Percentiles rank a stretch among this genome's conserved stretches.
Evolutionary conservation across 2,113 vertebrate genomes (phyloP).

Genomic region (Cynocephalus volans): DNA sequence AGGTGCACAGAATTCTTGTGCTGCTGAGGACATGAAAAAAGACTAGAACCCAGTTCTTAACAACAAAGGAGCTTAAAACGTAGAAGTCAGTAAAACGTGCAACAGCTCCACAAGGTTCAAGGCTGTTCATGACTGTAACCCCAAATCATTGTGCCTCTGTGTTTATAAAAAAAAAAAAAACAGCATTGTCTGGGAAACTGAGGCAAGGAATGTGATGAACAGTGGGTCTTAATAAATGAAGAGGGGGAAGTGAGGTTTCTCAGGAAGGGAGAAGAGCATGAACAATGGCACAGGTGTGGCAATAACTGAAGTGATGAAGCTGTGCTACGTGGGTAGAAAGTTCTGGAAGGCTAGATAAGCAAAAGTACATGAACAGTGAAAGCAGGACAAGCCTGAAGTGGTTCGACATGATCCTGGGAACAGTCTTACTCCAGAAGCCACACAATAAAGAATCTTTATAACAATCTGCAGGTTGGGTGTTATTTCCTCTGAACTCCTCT

Average conservation of each 20-base stretch:
- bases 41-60: background rate
- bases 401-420: background rate
- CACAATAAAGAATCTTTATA: background rate
- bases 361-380: background rate
- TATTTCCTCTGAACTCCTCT: background rate
- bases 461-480: background rate
- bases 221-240: background rate
- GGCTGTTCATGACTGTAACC: background rate
- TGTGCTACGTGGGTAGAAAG: background rate
- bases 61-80: background rate
- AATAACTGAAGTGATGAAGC: background rate
- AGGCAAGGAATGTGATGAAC: background rate
- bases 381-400: background rate
- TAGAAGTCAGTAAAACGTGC: background rate
- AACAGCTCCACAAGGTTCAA: background rate
- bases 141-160: accelerated
- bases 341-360: background rate
- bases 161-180: background rate
- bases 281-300: background rate
- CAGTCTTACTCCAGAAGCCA: background rate
- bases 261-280: background rate
- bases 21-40: background rate
- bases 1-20: background rate
- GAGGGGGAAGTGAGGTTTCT: background rate
- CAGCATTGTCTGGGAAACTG: background rate